Percentiles rank a stretch among this genome's conserved stretches.
Evolutionary conservation across 2,113 vertebrate genomes (phyloP).

Genomic region (Steatornis caripensis): DNA sequence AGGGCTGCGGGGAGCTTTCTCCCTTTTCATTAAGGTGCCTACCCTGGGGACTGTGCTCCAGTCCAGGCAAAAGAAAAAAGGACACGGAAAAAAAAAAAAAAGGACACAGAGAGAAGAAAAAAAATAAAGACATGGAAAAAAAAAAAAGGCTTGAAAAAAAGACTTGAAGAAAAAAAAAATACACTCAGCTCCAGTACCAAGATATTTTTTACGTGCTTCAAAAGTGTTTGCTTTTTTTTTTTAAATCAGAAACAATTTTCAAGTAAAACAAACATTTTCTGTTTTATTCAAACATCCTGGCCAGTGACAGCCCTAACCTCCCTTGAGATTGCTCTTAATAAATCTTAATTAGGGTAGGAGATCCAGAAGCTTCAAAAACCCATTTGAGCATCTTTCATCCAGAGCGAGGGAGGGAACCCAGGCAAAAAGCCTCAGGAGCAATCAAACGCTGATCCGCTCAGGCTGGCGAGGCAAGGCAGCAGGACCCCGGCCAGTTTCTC

Average conservation of each 20-base stretch:
- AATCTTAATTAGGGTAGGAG: neutral
- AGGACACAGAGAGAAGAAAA: too few relatives aligned
- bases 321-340: neutral
- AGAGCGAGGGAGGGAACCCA: neutral
- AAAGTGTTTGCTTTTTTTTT: neutral
- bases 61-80: too few relatives aligned
- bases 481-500: too few relatives aligned
- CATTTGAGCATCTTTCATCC: neutral
- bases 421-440: neutral
- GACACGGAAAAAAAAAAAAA: too few relatives aligned
- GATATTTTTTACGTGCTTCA: neutral
- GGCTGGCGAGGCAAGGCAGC: too few relatives aligned
- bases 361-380: neutral
- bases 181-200: neutral
- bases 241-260: neutral
- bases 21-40: neutral
- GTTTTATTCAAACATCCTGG: neutral
- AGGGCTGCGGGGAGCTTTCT: rapidly evolving
- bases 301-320: neutral
- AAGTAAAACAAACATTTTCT: neutral
- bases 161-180: too few relatives aligned
- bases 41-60: neutral
- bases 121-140: too few relatives aligned
- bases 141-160: too few relatives aligned
- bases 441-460: too few relatives aligned